These are phyloP conservation scores for Cavia porcellus DNA, from an alignment of 2,113 vertebrate species.

Conservation along the genomic window DNA sequence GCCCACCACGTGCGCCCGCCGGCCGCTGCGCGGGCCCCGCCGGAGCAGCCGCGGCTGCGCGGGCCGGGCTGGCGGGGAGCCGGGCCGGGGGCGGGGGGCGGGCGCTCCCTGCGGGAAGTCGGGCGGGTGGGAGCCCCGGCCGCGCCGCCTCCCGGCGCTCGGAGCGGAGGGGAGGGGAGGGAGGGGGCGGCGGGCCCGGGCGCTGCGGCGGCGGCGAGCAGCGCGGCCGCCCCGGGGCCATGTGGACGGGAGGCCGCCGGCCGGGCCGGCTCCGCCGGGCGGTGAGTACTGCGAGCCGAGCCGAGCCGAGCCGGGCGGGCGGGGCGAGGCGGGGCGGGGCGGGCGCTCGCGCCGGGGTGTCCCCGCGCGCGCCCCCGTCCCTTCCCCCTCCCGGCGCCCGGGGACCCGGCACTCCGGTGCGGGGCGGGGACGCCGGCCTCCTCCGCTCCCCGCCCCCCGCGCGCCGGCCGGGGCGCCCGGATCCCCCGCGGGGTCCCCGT, in stretches of 20 bases:
- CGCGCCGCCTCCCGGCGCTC: conserved; percentile 61
- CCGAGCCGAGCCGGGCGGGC: neutral
- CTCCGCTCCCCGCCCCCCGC: neutral
- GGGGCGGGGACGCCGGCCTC: conserved; percentile 14
- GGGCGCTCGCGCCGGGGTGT: conserved; percentile 63
- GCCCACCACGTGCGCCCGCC: conserved; percentile 63
- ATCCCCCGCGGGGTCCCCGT: neutral
- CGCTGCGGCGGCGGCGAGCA: conserved; percentile 24
- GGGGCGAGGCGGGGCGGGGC: neutral
- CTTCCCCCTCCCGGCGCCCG: neutral
- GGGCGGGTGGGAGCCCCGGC: conserved; percentile 74
- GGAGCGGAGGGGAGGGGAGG: conserved; percentile 53
- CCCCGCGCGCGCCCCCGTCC: conserved; percentile 15
- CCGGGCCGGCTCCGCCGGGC: conserved; percentile 80
- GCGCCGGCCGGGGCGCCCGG: neutral
- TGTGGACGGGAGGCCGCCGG: conserved; percentile 78
- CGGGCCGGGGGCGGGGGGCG: conserved; percentile 82
- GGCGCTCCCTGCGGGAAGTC: conserved; percentile 81
- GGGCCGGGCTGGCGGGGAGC: conserved; percentile 81
- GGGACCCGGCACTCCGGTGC: neutral
- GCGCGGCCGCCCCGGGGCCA: conserved; percentile 61
- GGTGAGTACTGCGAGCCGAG: conserved; percentile 75
- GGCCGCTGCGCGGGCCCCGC: conserved; percentile 56
- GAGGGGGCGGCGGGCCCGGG: conserved; percentile 43
- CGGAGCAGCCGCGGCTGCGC: conserved; percentile 81